Evolutionary conservation across 2,113 vertebrate genomes (phyloP).

Genomic region (Spea bombifrons): DNA sequence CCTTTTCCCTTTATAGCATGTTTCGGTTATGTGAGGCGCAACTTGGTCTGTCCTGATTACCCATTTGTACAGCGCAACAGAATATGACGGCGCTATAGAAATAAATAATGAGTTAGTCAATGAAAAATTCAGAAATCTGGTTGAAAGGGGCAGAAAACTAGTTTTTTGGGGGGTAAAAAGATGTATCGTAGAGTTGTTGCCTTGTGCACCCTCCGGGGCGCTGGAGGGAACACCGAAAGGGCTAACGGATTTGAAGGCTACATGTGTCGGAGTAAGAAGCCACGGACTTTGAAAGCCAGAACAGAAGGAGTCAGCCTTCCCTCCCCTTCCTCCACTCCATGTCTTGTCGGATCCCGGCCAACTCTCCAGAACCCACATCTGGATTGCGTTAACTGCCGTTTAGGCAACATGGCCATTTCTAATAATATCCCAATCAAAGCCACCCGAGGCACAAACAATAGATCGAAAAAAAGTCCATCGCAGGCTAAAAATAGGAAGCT

Average conservation of each 20-base stretch:
- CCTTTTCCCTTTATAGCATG: too few relatives aligned
- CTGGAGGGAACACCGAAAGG: too few relatives aligned
- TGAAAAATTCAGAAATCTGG: too few relatives aligned
- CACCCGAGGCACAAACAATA: conserved; percentile 25
- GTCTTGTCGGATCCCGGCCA: conserved; percentile 13
- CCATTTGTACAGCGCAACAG: too few relatives aligned
- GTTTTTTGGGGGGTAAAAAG: too few relatives aligned
- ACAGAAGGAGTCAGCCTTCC: conserved; percentile 27
- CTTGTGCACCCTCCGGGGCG: too few relatives aligned
- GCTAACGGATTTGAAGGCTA: neutral
- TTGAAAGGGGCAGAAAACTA: too few relatives aligned
- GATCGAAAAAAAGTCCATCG: conserved; percentile 10
- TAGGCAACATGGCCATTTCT: conserved; percentile 14
- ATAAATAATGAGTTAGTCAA: too few relatives aligned
- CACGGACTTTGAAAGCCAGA: conserved; percentile 19
- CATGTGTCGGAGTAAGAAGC: neutral
- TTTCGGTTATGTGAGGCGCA: too few relatives aligned
- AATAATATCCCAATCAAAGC: conserved; percentile 29
- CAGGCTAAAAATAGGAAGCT: conserved; percentile 18
- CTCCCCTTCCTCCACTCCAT: neutral
- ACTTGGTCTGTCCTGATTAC: too few relatives aligned
- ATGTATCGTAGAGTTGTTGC: too few relatives aligned
- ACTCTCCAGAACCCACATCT: conserved; percentile 30
- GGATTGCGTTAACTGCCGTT: conserved; percentile 31
- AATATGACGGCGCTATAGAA: too few relatives aligned